Conservation (phyloP, 2,797 vertebrate species). For the Oreochromis mossambicus region DNA sequence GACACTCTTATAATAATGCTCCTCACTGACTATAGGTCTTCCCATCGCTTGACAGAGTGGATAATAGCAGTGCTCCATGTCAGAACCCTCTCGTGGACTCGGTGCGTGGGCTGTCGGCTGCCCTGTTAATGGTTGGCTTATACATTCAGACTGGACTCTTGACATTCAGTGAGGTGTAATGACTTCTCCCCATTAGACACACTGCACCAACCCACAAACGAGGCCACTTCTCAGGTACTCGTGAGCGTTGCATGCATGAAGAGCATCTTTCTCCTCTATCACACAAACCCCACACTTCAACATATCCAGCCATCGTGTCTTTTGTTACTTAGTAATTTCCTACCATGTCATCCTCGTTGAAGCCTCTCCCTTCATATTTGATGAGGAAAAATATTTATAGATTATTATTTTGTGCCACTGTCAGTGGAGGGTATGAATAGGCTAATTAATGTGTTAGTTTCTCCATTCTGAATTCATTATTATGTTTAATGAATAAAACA, state of each 20-base stretch:
- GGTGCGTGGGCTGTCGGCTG: conserved; percentile 11
- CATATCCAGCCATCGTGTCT: background rate
- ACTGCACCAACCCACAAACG: background rate
- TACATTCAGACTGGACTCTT: conserved; percentile 27
- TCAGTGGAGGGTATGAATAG: conserved; percentile 21
- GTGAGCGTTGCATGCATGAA: background rate
- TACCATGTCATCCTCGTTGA: background rate
- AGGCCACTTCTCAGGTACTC: background rate
- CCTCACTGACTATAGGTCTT: background rate
- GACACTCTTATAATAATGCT: background rate
- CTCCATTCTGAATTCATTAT: conserved; percentile 39
- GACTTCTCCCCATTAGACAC: conserved; percentile 8
- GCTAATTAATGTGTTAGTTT: conserved; percentile 56
- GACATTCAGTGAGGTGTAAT: conserved; percentile 34
- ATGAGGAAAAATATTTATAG: background rate
- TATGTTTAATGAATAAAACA: conserved; percentile 34
- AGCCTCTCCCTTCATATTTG: background rate
- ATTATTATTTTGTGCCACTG: background rate
- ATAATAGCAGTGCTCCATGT: conserved; percentile 21
- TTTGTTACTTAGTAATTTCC: background rate
- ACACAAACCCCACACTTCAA: background rate
- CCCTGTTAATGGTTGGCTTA: conserved; percentile 21
- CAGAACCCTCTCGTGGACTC: conserved; percentile 3
- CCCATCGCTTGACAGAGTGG: background rate
- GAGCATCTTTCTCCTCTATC: background rate